Conservation (phyloP, 1,140 invertebrate genomes). For the Drosophila ercepeae region DNA sequence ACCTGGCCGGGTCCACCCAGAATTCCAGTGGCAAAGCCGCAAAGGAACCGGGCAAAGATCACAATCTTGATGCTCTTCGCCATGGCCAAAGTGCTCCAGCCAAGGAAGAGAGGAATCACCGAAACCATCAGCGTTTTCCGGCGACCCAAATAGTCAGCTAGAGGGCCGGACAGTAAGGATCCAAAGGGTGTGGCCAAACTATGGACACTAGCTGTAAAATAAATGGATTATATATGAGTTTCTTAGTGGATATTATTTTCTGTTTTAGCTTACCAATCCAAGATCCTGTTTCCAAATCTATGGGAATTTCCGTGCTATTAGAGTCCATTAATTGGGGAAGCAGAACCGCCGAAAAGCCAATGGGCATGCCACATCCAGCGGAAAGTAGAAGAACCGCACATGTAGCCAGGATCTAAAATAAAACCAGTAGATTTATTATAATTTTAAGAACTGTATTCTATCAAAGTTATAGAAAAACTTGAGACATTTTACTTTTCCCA, state of each 20-base stretch:
- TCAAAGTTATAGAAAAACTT: no score
- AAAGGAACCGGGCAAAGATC: slow-evolving; percentile 87
- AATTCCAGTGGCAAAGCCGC: slow-evolving; percentile 89
- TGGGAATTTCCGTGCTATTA: slow-evolving; percentile 83
- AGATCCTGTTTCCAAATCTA: slow-evolving; percentile 86
- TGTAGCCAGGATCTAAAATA: slow-evolving; percentile 88
- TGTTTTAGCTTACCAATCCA: slow-evolving; percentile 86
- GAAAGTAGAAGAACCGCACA: slow-evolving; percentile 87
- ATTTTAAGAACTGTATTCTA: no score
- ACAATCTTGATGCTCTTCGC: slow-evolving; percentile 86
- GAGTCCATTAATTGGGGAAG: slow-evolving; percentile 86
- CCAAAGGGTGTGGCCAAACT: slow-evolving; percentile 88
- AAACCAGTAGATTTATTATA: no score
- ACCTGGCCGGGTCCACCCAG: slow-evolving; percentile 88
- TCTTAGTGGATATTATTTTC: background rate
- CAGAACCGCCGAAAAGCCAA: slow-evolving; percentile 88
- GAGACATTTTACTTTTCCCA: background rate
- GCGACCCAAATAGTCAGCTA: slow-evolving; percentile 87
- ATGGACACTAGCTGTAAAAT: slow-evolving; percentile 86
- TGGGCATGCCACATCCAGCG: slow-evolving; percentile 89
- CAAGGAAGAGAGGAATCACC: slow-evolving; percentile 86
- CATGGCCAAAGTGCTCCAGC: slow-evolving; percentile 87
- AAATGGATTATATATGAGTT: background rate
- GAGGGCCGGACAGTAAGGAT: slow-evolving; percentile 86
- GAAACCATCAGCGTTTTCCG: slow-evolving; percentile 86